Evolutionary conservation across 2,113 vertebrate genomes (phyloP).

Genomic region (Notarius quadriscutis): DNA sequence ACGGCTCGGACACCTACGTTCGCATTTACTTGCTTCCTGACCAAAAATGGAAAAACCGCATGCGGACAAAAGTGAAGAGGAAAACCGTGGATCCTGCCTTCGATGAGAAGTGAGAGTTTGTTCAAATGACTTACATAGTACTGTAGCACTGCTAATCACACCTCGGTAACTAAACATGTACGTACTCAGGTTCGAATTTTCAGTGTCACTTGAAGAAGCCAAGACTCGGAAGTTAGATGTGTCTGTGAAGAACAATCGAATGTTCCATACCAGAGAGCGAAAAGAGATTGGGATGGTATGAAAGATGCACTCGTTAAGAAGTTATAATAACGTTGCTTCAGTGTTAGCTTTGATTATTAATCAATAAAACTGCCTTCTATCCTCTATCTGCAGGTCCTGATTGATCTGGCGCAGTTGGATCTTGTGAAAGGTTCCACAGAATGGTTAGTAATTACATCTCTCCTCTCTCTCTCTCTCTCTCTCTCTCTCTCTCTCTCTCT

Average conservation of each 20-base stretch:
- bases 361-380: neutral
- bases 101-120: conserved; percentile 82
- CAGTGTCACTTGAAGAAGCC: conserved; percentile 80
- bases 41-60: conserved; percentile 84
- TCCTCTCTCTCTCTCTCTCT: no score
- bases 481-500: no score
- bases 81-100: conserved; percentile 84
- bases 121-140: neutral
- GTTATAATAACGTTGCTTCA: neutral
- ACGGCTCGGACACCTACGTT: conserved; percentile 87
- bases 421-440: conserved; percentile 79
- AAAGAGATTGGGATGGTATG: conserved; percentile 90
- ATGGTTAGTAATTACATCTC: conserved; percentile 73
- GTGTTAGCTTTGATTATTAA: neutral
- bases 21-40: conserved; percentile 92
- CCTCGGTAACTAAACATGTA: neutral
- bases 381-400: conserved; percentile 73
- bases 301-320: neutral
- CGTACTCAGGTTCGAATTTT: conserved; percentile 84
- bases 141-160: neutral
- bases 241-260: conserved; percentile 87
- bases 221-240: conserved; percentile 83
- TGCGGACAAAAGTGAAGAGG: conserved; percentile 84
- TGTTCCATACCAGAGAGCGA: conserved; percentile 81
- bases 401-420: conserved; percentile 85